phyloP scores from a whole-genome alignment of 2,797 vertebrate genomes.

The Todus mexicanus region DNA sequence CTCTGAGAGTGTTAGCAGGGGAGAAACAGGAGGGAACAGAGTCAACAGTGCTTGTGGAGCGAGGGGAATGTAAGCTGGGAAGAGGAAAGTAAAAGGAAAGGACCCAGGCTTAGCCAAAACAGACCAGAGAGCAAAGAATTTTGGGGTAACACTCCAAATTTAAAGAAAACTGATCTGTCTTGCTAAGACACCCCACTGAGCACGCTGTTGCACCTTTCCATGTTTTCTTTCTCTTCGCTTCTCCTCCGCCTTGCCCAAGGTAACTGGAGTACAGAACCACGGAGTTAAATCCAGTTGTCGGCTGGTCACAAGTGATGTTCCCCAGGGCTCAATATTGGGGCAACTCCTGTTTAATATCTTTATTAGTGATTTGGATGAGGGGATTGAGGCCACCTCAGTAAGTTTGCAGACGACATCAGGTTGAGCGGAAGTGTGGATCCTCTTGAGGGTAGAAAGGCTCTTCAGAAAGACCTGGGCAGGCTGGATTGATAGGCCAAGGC shows the following conservation, averaged over 20 bases:
- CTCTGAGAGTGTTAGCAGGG: neutral
- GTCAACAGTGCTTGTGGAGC: slow-evolving; percentile 9
- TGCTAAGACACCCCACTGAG: neutral
- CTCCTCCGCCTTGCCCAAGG: neutral
- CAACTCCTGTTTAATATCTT: neutral
- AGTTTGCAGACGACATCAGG: neutral
- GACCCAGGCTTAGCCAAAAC: neutral
- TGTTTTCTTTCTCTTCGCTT: neutral
- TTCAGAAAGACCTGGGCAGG: neutral
- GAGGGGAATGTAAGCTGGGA: neutral
- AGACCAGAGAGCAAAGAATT: neutral
- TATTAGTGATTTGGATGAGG: no score
- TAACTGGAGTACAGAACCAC: neutral
- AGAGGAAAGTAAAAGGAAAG: neutral
- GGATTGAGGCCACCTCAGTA: neutral
- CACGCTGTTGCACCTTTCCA: neutral
- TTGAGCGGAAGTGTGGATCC: neutral
- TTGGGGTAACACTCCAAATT: neutral
- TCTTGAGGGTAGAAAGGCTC: neutral
- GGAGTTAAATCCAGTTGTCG: neutral
- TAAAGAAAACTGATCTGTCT: neutral
- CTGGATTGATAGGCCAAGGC: neutral
- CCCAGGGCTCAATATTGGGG: neutral
- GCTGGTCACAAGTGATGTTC: neutral
- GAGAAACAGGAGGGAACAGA: slow-evolving; percentile 12